Evolutionary conservation across 2,113 vertebrate genomes (phyloP), one percentile per base, ranked within the genome.

Genomic region (Siniperca knerii): DNA sequence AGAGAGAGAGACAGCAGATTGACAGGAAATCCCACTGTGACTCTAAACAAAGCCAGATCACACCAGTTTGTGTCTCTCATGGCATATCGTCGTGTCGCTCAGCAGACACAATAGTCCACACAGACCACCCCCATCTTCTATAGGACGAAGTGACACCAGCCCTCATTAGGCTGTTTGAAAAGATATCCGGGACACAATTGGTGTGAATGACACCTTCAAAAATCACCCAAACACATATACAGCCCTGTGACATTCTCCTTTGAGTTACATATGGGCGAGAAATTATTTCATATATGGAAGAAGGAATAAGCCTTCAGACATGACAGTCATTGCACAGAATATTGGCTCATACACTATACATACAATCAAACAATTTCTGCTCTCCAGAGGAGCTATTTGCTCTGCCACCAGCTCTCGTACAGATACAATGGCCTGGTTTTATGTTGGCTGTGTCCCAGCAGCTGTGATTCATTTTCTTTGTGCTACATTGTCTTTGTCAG

Each of bases 1-100:
- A 52, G 70, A 57, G 62, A 74, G 61, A 73, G 50, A 60, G 74
- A 55, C 48, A 60, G 35, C 75, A 88, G 81, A 93, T 13, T 91
- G 91, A 90, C 88, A 92, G 85, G 71, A 94, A 89, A 91, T 87
- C 70, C 88, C 82, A 89, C 78, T 66, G 78, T 80, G 81, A 75
- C 70, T 66, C 73, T 64, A 81, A 89, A 88, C 87, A 91, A 89
- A 91, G 81, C 77, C 73, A 72, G 82, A 82, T 86, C 77, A 77
- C 83, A 81, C 70, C 85, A 72, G 74, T 46, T 78, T 84, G 75
- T 70, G 48, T 87, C 85, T 82, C 70, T 83, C 57, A 71, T 79
- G 88, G 70, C 75, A 85, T 55, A 44, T 48, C 33, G 25, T 79
- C 23, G 25, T 77, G 52, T 69, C 54, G 44, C n/a, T 81, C 78